Percentiles rank a stretch among this genome's conserved stretches.
phyloP scores from a whole-genome alignment of 2,113 vertebrate genomes.

The Aphelocoma coerulescens region DNA sequence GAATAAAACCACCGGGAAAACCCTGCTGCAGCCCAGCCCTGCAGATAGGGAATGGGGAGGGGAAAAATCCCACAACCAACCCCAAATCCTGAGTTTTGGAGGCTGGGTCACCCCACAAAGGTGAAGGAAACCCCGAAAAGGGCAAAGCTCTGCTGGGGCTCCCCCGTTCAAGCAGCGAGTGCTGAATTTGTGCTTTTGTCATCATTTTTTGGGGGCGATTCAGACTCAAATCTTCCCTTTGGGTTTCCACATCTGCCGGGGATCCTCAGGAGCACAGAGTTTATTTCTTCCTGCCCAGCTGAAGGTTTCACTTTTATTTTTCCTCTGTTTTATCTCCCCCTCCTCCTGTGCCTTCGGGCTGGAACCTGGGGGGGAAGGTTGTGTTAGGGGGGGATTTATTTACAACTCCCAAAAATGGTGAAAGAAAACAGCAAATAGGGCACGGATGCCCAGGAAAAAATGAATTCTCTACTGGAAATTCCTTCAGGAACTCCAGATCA shows the following conservation, averaged over 20 bases:
- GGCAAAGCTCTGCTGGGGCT: not conserved
- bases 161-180: accelerated
- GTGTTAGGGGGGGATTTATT: not conserved
- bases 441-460: not conserved
- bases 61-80: not conserved
- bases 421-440: not conserved
- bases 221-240: too few species aligned
- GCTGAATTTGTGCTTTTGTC: not conserved
- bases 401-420: not conserved
- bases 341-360: not conserved
- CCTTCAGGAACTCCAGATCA: not conserved
- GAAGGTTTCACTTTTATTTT: too few species aligned
- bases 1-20: not conserved
- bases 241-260: not conserved
- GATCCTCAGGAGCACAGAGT: not conserved
- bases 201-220: too few species aligned
- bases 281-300: not conserved
- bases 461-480: not conserved
- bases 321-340: not conserved
- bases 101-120: not conserved
- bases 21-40: too few species aligned
- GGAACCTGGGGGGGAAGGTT: not conserved
- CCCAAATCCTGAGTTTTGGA: not conserved
- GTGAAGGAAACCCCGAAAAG: too few species aligned
- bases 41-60: not conserved